Percentiles rank a stretch among this genome's conserved stretches.
These are phyloP conservation scores for Junonia oenone DNA, from an alignment of 2,888 invertebrate genomes.

Conservation along the genomic window DNA sequence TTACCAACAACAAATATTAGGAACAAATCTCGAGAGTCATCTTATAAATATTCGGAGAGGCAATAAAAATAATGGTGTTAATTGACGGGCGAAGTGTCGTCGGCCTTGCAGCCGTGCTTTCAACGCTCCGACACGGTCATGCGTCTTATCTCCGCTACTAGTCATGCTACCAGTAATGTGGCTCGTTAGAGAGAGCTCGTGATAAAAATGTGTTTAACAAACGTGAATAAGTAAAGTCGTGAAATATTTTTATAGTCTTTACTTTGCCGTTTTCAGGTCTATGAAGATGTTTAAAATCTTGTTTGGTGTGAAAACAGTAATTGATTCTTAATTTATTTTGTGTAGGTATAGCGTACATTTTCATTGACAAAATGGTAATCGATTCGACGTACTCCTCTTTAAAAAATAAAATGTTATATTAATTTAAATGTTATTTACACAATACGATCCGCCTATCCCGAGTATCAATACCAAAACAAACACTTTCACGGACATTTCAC, in stretches of 20 bases:
- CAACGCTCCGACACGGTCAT: slow-evolving; percentile 33
- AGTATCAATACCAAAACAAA: slow-evolving; percentile 32
- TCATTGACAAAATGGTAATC: no score
- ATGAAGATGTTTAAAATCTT: no score
- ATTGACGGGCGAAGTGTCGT: slow-evolving; percentile 40
- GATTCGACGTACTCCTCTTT: neutral
- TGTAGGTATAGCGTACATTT: no score
- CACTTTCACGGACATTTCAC: slow-evolving; percentile 47
- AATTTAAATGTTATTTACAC: neutral
- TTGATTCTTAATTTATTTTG: no score
- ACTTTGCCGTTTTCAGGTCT: no score
- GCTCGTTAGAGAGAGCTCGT: neutral
- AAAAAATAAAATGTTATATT: neutral
- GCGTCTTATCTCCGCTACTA: slow-evolving; percentile 7
- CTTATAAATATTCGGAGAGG: slow-evolving; percentile 15
- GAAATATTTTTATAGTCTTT: no score
- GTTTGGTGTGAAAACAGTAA: no score
- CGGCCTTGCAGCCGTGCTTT: slow-evolving; percentile 48
- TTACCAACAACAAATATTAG: neutral
- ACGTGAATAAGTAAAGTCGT: no score
- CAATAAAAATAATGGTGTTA: slow-evolving; percentile 40
- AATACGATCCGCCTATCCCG: neutral
- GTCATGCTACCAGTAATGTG: neutral
- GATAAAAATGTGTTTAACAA: no score
- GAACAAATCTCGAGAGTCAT: neutral